Evolutionary conservation across 2,113 vertebrate genomes (phyloP), one percentile per base, ranked within the genome.

Genomic region (Thamnaconus septentrionalis): DNA sequence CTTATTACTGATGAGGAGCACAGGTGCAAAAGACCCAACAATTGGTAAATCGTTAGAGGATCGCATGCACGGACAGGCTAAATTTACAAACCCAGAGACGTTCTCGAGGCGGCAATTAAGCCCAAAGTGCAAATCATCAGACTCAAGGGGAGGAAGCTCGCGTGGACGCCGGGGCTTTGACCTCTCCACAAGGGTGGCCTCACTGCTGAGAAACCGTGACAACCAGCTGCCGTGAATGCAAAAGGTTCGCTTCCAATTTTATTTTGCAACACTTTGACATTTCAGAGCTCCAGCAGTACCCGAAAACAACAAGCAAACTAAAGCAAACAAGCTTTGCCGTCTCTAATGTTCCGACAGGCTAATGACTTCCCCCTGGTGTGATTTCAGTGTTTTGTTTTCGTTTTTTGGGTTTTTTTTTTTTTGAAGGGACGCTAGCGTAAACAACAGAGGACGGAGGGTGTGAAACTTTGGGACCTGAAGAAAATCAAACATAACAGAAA

Each of bases 401-500:
- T 55, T 58, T 4, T 51, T 31, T 31, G 18, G 1, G 1, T 31
- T 31, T 31, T 31, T 5, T 40, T 59, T 69, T 60, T 45, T 66
- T 56, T 47, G 48, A 65, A 70, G 47, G 18, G 10, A 45, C 0
- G 10, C 7, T 44, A 50, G 46, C 58, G 45, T 66, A 77, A 76
- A 71, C 18, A 31, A 31, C 58, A 46, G 45, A 68, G 56, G 66
- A 79, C 4, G 6, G 4, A 42, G n/a, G 6, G 8, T 42, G 40
- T 50, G 7, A 51, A 9, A 60, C 31, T 41, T 61, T 7, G 66
- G 8, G 31, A 49, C 12, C 41, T 46, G 52, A 72, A 9, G 9
- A 39, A 61, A 65, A 78, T 61, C 56, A n/a, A 73, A 55, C 49
- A 7, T 47, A 42, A 66, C 53, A 59, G 60, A 58, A 55, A 44